Base-by-base conservation (phyloP, 2,888 invertebrate species). In the Cheilosia urbana region DNA sequence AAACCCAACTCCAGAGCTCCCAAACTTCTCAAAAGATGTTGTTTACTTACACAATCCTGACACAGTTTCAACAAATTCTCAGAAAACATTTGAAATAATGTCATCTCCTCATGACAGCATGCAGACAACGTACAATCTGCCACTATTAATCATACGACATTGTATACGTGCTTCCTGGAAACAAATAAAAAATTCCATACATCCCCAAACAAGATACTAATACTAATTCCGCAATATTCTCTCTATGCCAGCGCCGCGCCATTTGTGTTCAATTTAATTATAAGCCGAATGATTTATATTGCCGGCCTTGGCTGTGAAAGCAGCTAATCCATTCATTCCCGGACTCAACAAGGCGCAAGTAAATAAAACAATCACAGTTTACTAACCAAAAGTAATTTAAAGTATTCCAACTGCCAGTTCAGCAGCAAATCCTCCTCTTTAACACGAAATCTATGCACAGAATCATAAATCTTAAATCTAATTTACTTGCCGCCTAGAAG, bases 401-500 rank as follows among this genome's bases (percentile, higher is more conserved):
- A 78, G 62, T 71, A 63, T 78, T 71, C 27, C 60, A 17, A 49
- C 57, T 65, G 75, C 63, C 63, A 45, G 76, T 42, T 49, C 51
- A 58, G 40, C 34, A 60, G 37, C 19, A 68, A 66, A 58, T 76
- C 58, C 49, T 60, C 60, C 76, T 53, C 76, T 76, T 76, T 76
- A 76, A 68, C 76, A 68, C 76, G 42, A 76, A 76, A 76, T 68
- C 76, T 68, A 76, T 78, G 78, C 71, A 65, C 63, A 71, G 40
- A 40, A 68, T 68, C 76, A 78, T 78, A 71, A 78, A 78, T 78
- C 71, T 71, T 78, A 71, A 78, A 78, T 78, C 78, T 78, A 71
- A 78, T 78, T 71, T 71, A 78, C 63, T 78, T 63, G 47, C 63
- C 57, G 49, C 47, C 71, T 60, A 30, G 55, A 69, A 68, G 68